Evolutionary conservation across 1,140 invertebrate genomes (phyloP), one percentile per base, ranked within the genome.

Genomic region (Listronotus oregonensis): DNA sequence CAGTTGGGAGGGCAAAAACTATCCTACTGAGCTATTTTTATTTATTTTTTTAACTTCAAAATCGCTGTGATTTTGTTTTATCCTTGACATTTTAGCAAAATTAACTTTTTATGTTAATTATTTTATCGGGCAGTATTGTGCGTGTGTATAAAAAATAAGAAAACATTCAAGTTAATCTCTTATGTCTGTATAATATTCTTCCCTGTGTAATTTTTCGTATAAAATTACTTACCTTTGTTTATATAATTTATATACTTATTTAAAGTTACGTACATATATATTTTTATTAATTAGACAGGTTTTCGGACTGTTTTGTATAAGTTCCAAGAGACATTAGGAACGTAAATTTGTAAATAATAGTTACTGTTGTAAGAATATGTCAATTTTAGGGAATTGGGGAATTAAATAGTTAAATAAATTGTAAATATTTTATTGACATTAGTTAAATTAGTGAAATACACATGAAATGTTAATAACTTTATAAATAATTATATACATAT

Each of bases 401-500:
- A 71, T 27, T 51, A 44, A 54, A 12, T 66, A 77, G 75, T 77
- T 77, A 77, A 76, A 76, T 74, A 70, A 77, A 77, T 77, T 77
- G 76, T 77, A 77, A 68, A 77, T 77, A 77, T 74, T 77, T 74
- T 77, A 77, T 76, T 75, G 75, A 77, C 72, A 76, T 75, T 77
- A 77, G 76, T 76, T 77, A 75, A 76, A 74, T 76, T 76, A 77
- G 75, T 73, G 67, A 74, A 66, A 75, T 73, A 77, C 72, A 76
- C 76, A 77, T 75, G 65, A 77, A 75, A 77, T 77, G 76, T 77
- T 77, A 77, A 77, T 77, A 77, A 77, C 76, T 77, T 76, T 77
- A 77, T 76, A 77, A 77, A 77, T 77, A 77, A 77, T 77, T 77
- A 76, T 77, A 77, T 77, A 77, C 74, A 76, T 76, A 77, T 73